A percentile compares a stretch with the other conserved stretches of the same genome.
phyloP scores from a whole-genome alignment of 2,888 invertebrate species.

The Xanthia togata region DNA sequence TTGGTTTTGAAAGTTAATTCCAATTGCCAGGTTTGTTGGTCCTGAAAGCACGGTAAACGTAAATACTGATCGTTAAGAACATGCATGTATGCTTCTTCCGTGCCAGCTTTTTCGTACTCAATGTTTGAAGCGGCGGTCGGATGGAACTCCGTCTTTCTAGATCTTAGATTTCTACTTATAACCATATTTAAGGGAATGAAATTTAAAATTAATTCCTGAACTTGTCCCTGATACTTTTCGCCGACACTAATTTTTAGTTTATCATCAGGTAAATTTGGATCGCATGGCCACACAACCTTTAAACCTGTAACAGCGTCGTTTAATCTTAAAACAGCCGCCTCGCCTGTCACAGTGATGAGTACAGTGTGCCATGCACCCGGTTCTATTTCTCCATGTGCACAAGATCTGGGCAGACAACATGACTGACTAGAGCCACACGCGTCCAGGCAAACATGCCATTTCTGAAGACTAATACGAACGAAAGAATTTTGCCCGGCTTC shows the following conservation, averaged over 20 bases:
- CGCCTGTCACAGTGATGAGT: conserved; percentile 82
- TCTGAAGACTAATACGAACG: conserved; percentile 82
- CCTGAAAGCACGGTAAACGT: conserved; percentile 81
- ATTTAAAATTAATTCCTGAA: conserved; percentile 86
- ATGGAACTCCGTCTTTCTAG: conserved; percentile 67
- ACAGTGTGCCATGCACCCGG: conserved; percentile 85
- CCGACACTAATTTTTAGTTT: conserved; percentile 83
- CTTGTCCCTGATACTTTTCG: conserved; percentile 84
- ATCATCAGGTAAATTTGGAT: conserved; percentile 81
- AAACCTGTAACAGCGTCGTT: conserved; percentile 79
- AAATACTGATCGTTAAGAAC: conserved; percentile 81
- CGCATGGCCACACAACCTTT: conserved; percentile 80
- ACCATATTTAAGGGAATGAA: conserved; percentile 82
- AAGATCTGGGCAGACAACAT: conserved; percentile 79
- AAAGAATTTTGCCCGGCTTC: conserved; percentile 76
- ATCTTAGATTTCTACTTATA: conserved; percentile 67
- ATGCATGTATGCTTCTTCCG: conserved; percentile 81
- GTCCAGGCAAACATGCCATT: conserved; percentile 86
- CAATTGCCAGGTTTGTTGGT: conserved; percentile 81
- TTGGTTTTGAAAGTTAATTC: conserved; percentile 83
- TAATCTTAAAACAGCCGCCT: conserved; percentile 80
- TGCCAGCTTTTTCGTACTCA: conserved; percentile 81
- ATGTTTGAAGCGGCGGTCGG: conserved; percentile 81
- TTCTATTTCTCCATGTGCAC: conserved; percentile 78
- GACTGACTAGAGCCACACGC: conserved; percentile 77